Base-by-base conservation (phyloP, 2,888 invertebrate genomes). In the Aphelenchoides bicaudatus region DNA sequence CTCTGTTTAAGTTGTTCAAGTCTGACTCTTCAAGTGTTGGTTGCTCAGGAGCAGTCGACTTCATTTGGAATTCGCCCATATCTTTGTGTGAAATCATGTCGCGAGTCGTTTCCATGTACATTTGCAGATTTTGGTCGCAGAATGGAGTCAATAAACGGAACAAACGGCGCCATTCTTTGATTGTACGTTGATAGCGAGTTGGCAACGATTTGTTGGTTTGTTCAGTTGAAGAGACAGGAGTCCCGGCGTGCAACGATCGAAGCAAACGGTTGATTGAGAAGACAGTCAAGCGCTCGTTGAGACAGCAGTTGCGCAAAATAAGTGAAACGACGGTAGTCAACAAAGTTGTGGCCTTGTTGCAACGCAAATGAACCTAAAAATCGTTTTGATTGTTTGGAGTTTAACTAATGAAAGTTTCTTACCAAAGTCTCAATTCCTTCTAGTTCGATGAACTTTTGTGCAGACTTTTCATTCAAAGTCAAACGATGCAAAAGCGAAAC, bases 271-370 rank as follows among this genome's bases (percentile, higher is more conserved):
- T 60, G 28, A 57, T 58, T 10, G 61, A 28, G 21, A 21, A 30
- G 8, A 38, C 46, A 19, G 51, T 34, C 16, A 63, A 37, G 2
- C 28, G 39, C 19, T 72, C 68, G 25, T 67, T 65, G 39, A 74
- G 72, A 39, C 73, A 61, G 50, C 73, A 74, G 16, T 72, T 66
- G 27, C 73, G 51, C 21, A 75, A 39, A 23, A 74, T 67, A 2
- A 73, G 47, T 0, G 70, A 63, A 8, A 68, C 59, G 0, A 70
- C 60, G 6, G 61, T 55, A 21, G 65, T 43, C 27, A 66, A 58
- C 10, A 63, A 48, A 3, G 38, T 25, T 6, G 63, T 57, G 2
- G 63, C 39, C 23, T 57, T 57, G 16, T 49, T 30, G 19, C 70
- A 61, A 3, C 57, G 60, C 31, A 68, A 46, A n/a, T 59, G 52